These are phyloP conservation scores for Nasonovia ribisnigri DNA, from an alignment of 2,888 invertebrate species.

Conservation along the genomic window DNA sequence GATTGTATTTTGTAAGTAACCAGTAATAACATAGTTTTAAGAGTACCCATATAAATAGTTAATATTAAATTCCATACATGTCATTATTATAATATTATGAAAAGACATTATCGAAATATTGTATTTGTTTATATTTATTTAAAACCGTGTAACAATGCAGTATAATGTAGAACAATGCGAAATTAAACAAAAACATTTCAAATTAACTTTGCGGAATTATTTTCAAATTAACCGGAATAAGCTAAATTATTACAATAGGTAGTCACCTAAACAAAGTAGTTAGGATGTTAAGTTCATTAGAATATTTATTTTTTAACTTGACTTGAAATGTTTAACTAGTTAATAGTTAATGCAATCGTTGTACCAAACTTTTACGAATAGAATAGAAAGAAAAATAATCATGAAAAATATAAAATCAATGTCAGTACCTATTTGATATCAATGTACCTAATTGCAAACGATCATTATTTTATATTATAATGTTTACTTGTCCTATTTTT, in stretches of 20 bases:
- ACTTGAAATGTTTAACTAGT: not conserved
- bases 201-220: not conserved
- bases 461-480: not conserved
- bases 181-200: not conserved
- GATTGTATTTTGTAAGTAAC: not conserved
- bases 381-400: not conserved
- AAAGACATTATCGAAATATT: not conserved
- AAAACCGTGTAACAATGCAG: not conserved
- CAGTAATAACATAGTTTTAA: not conserved
- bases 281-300: not conserved
- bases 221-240: not conserved
- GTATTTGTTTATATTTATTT: not conserved
- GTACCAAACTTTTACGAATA: not conserved
- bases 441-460: not conserved
- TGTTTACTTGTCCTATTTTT: not conserved
- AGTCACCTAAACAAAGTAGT: not conserved
- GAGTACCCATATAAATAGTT: not conserved
- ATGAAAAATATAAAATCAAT: not conserved
- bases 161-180: too few species aligned
- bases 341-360: not conserved
- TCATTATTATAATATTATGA: not conserved
- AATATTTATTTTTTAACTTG: not conserved
- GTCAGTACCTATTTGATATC: not conserved
- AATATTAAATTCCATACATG: not conserved
- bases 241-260: not conserved